These are phyloP conservation scores for Lucilia cuprina DNA, from an alignment of 1,140 invertebrate species.

Conservation along the genomic window DNA sequence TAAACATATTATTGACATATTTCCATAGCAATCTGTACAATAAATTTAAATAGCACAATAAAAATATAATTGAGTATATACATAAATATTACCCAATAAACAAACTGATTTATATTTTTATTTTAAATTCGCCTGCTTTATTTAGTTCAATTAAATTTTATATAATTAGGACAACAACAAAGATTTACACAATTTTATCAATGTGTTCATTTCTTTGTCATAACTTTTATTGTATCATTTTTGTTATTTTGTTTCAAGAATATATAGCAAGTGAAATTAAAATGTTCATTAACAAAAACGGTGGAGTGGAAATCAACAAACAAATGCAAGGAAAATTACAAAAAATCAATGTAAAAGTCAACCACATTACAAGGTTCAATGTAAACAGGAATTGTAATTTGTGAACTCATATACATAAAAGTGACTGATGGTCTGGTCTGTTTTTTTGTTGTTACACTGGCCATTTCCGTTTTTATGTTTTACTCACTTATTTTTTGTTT, in stretches of 20 bases:
- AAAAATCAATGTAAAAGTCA: neutral
- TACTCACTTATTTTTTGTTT: neutral
- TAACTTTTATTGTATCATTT: neutral
- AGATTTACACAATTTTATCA: neutral
- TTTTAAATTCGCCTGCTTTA: too few species aligned
- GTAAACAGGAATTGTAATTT: slow-evolving; percentile 6
- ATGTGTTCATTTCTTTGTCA: neutral
- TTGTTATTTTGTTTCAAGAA: neutral
- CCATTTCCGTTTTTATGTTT: neutral
- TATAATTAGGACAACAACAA: too few species aligned
- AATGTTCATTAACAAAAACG: slow-evolving; percentile 3
- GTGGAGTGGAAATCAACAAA: neutral
- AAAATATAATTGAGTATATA: too few species aligned
- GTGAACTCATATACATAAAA: neutral
- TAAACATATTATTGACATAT: too few species aligned
- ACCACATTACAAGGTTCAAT: neutral
- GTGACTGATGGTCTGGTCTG: neutral
- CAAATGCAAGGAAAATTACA: neutral
- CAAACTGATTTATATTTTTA: too few species aligned
- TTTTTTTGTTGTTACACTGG: neutral
- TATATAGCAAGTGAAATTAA: slow-evolving; percentile 2
- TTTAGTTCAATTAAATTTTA: too few species aligned
- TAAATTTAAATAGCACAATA: too few species aligned
- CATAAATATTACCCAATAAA: too few species aligned
- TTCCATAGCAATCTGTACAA: too few species aligned